Conservation (phyloP, 2,888 invertebrate genomes). For the Nasonia oneida region DNA sequence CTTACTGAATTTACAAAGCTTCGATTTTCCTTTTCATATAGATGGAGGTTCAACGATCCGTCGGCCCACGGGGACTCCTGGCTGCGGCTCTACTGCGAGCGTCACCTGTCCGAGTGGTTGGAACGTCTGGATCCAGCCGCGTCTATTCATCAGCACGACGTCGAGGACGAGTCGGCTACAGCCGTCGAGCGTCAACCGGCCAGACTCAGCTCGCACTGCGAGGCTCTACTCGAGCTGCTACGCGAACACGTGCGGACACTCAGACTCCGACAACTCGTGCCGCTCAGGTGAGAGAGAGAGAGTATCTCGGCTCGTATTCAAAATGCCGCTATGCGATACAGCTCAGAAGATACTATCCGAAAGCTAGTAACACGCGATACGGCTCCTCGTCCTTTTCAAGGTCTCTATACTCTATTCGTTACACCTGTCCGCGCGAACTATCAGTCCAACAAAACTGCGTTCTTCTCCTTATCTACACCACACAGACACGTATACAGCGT, state of each 20-base stretch:
- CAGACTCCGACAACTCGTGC: constrained; percentile 69
- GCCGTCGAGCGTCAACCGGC: background rate
- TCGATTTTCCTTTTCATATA: too few relatives aligned
- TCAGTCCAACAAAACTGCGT: background rate
- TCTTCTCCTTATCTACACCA: background rate
- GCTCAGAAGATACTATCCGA: too few relatives aligned
- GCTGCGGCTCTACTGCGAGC: constrained; percentile 76
- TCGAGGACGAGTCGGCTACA: constrained; percentile 38
- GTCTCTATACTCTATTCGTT: background rate
- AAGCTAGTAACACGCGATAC: background rate
- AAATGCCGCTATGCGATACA: too few relatives aligned
- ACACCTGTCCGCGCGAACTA: background rate
- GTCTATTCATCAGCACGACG: constrained; percentile 63
- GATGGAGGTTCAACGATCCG: constrained; percentile 57
- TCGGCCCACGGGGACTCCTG: constrained; percentile 68
- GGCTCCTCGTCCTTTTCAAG: background rate
- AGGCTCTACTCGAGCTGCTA: constrained; percentile 67
- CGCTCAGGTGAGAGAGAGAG: constrained; percentile 66
- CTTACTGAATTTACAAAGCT: too few relatives aligned
- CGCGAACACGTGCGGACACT: constrained; percentile 67
- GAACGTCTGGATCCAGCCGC: constrained; percentile 70
- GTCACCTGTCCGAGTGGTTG: constrained; percentile 75
- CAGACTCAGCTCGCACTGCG: constrained; percentile 64
- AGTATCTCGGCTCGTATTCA: too few relatives aligned
- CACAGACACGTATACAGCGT: background rate